Percentiles rank a stretch among this genome's conserved stretches.
Evolutionary conservation across 2,797 vertebrate species (phyloP).

Genomic region (Ctenochaetus hawaiiensis): DNA sequence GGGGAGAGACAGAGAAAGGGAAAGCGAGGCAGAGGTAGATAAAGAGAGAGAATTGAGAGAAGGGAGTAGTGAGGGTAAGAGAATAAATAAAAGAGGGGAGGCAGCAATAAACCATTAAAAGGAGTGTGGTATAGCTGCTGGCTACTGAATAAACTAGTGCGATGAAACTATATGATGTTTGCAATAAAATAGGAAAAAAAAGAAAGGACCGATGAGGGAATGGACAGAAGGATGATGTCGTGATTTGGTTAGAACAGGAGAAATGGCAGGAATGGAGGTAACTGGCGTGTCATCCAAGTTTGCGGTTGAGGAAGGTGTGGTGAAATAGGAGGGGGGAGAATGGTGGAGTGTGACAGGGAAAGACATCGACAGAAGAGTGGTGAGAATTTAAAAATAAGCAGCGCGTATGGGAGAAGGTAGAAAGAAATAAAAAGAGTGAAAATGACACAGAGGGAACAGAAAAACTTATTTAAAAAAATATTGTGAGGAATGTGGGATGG

Average conservation of each 20-base stretch:
- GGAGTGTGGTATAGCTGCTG: constrained; percentile 55
- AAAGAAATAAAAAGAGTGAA: not conserved
- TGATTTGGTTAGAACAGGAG: constrained; percentile 16
- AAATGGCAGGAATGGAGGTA: not conserved
- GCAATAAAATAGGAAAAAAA: constrained; percentile 62
- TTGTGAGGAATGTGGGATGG: not conserved
- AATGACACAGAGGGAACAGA: not conserved
- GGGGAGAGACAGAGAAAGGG: constrained; percentile 58
- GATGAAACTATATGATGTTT: constrained; percentile 72
- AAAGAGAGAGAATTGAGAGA: constrained; percentile 46
- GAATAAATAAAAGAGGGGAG: constrained; percentile 69
- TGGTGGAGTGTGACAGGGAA: constrained; percentile 13
- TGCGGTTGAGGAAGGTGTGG: constrained; percentile 26
- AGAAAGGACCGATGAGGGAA: constrained; percentile 31
- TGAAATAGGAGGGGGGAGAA: not conserved
- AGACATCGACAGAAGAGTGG: constrained; percentile 1
- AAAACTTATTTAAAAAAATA: not conserved
- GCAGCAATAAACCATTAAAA: constrained; percentile 70
- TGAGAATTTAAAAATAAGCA: constrained; percentile 14
- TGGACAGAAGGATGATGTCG: constrained; percentile 49
- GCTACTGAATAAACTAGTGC: constrained; percentile 74
- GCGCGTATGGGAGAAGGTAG: not conserved
- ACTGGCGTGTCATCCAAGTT: constrained; percentile 49
- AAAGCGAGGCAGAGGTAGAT: constrained; percentile 52
- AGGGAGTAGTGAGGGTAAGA: constrained; percentile 47